Evolutionary conservation across 2,888 invertebrate species (phyloP).

Genomic region (Pseudeuparius sepicola): DNA sequence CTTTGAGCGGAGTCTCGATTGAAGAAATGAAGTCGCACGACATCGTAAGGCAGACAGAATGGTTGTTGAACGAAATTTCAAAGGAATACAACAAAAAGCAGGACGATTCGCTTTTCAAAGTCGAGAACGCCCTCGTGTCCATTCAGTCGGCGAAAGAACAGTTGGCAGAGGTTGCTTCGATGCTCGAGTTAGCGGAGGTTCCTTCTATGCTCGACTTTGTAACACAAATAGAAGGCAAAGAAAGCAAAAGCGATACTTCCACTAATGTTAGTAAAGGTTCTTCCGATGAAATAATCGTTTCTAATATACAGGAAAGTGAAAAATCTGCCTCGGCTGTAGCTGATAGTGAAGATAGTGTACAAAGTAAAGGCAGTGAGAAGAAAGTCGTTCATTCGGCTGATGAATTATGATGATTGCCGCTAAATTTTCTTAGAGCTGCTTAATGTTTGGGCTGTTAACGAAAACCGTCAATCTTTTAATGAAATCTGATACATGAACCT

Average conservation of each 20-base stretch:
- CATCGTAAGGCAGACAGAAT: slow-evolving; percentile 33
- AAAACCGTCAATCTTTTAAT: too few relatives aligned
- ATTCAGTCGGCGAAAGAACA: too few relatives aligned
- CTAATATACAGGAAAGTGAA: slow-evolving; percentile 17
- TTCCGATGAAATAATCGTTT: slow-evolving; percentile 23
- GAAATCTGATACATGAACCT: too few relatives aligned
- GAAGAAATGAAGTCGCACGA: slow-evolving; percentile 30
- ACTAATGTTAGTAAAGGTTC: slow-evolving; percentile 19
- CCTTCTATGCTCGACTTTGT: slow-evolving; percentile 26
- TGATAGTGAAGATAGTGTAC: slow-evolving; percentile 15
- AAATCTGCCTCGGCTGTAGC: slow-evolving; percentile 13
- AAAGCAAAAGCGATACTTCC: slow-evolving; percentile 20
- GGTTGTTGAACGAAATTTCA: slow-evolving; percentile 34
- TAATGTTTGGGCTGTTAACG: too few relatives aligned
- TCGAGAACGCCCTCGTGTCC: slow-evolving; percentile 21
- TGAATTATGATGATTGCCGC: too few relatives aligned
- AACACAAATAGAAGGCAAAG: slow-evolving; percentile 20
- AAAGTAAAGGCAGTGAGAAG: slow-evolving; percentile 18
- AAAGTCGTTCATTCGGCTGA: too few relatives aligned
- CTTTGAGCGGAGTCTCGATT: slow-evolving; percentile 31
- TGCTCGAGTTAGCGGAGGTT: slow-evolving; percentile 21
- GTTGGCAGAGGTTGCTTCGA: slow-evolving; percentile 15
- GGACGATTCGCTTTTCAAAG: slow-evolving; percentile 31
- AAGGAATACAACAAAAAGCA: slow-evolving; percentile 33
- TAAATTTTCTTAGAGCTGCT: too few relatives aligned